A percentile compares a stretch with the other conserved stretches of the same genome.
These are phyloP conservation scores for Drosophila subquinaria DNA, from an alignment of 2,888 invertebrate genomes.

Conservation along the genomic window DNA sequence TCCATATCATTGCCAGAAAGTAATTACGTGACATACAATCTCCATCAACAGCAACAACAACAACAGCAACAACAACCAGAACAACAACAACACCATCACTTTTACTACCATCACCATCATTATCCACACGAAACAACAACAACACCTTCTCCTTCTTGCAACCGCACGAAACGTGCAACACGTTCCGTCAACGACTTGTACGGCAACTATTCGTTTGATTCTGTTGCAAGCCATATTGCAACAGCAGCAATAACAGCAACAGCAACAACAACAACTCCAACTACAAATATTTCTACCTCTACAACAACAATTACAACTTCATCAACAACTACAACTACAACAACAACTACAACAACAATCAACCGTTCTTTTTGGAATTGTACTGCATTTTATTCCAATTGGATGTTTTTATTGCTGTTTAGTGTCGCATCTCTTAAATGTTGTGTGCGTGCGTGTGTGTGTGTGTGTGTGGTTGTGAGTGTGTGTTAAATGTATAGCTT, in stretches of 20 bases:
- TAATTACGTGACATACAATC: conserved; percentile 86
- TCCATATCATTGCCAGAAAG: conserved; percentile 95
- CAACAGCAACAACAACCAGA: conserved; percentile 48
- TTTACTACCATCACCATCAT: conserved; percentile 39
- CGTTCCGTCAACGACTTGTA: conserved; percentile 63
- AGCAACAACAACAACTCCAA: conserved; percentile 27
- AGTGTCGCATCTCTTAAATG: conserved; percentile 48
- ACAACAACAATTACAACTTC: conserved; percentile 47
- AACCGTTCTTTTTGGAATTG: conserved; percentile 70
- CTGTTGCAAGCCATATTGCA: conserved; percentile 32
- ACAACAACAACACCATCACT: conserved; percentile 43
- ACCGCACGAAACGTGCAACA: conserved; percentile 46
- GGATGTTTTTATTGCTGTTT: conserved; percentile 60
- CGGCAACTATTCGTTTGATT: conserved; percentile 57
- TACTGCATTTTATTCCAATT: conserved; percentile 74
- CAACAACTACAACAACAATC: conserved; percentile 52
- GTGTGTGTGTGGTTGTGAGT: conserved; percentile 6
- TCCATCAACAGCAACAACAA: conserved; percentile 58
- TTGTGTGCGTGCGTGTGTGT: conserved; percentile 22
- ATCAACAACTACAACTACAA: conserved; percentile 33
- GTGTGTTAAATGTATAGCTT: conserved; percentile 42
- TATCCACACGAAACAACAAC: conserved; percentile 39
- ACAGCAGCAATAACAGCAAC: conserved; percentile 35
- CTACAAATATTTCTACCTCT: conserved; percentile 35
- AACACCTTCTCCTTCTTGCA: conserved; percentile 20